A percentile compares a stretch with the other conserved stretches of the same genome.
These are phyloP conservation scores for Syngnathoides biaculeatus DNA, from an alignment of 2,113 vertebrate genomes.

Conservation along the genomic window DNA sequence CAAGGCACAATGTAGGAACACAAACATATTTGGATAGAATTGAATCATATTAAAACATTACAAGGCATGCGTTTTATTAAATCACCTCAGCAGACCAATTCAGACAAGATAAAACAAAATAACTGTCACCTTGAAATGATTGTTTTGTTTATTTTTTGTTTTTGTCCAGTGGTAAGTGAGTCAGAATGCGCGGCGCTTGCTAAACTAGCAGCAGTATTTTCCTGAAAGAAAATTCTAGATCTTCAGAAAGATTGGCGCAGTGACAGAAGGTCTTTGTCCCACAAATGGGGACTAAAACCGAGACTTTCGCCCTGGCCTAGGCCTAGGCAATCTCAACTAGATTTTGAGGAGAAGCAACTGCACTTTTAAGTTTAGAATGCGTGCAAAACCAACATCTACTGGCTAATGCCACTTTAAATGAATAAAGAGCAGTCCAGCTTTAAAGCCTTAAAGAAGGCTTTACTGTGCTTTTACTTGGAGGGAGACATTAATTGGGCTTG, in stretches of 20 bases:
- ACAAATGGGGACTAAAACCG: slow-evolving; percentile 8
- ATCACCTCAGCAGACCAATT: background rate
- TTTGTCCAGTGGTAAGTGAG: slow-evolving; percentile 7
- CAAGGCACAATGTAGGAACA: background rate
- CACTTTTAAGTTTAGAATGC: background rate
- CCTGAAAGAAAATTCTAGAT: slow-evolving; percentile 38
- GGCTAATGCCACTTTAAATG: background rate
- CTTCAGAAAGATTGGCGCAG: slow-evolving; percentile 19
- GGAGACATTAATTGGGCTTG: slow-evolving; percentile 11
- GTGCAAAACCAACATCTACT: background rate
- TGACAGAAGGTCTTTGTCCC: background rate
- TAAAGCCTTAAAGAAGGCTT: background rate
- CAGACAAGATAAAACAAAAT: background rate
- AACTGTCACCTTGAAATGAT: too few relatives aligned
- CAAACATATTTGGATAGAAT: background rate
- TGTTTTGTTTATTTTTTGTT: background rate
- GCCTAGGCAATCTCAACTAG: background rate
- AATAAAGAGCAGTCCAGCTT: slow-evolving; percentile 1
- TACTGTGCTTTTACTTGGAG: background rate
- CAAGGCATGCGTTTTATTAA: background rate
- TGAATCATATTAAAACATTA: background rate
- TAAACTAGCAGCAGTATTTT: slow-evolving; percentile 30
- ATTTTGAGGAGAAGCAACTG: background rate
- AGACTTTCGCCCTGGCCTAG: background rate
- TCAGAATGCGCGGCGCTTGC: slow-evolving; percentile 45